Conservation (phyloP, 2,888 invertebrate species). For the Cantharis lateralis region DNA sequence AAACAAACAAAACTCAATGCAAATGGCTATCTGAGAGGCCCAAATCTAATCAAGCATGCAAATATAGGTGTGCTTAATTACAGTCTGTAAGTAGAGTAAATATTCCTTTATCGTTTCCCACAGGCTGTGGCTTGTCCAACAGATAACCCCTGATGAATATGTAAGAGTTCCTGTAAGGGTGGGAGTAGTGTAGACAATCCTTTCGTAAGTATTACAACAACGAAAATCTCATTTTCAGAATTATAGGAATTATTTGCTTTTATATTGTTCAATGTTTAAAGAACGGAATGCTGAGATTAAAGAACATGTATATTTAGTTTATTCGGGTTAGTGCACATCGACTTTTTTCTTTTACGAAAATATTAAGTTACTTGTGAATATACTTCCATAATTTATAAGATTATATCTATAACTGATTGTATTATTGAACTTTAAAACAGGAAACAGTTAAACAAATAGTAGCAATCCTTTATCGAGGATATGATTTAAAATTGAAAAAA, state of each 20-base stretch:
- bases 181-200: constrained; percentile 33
- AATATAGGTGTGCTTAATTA: constrained; percentile 58
- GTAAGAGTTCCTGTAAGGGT: constrained; percentile 47
- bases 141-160: constrained; percentile 56
- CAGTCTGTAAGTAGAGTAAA: constrained; percentile 56
- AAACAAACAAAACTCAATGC: constrained; percentile 54
- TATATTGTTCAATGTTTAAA: constrained; percentile 29
- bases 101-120: constrained; percentile 55
- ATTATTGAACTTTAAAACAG: too few species aligned
- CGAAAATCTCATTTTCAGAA: constrained; percentile 27
- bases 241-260: constrained; percentile 44
- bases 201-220: constrained; percentile 43
- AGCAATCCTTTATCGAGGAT: too few species aligned
- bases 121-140: constrained; percentile 52
- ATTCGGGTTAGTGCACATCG: background rate
- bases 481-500: too few species aligned
- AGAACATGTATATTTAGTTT: background rate
- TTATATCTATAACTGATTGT: too few species aligned
- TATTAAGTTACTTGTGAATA: background rate
- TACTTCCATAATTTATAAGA: background rate
- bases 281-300: constrained; percentile 1
- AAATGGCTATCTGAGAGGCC: constrained; percentile 52
- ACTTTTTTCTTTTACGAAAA: background rate
- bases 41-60: constrained; percentile 55
- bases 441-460: too few species aligned